Conservation (phyloP, 2,113 vertebrate genomes). For the Pelmatolapia mariae region DNA sequence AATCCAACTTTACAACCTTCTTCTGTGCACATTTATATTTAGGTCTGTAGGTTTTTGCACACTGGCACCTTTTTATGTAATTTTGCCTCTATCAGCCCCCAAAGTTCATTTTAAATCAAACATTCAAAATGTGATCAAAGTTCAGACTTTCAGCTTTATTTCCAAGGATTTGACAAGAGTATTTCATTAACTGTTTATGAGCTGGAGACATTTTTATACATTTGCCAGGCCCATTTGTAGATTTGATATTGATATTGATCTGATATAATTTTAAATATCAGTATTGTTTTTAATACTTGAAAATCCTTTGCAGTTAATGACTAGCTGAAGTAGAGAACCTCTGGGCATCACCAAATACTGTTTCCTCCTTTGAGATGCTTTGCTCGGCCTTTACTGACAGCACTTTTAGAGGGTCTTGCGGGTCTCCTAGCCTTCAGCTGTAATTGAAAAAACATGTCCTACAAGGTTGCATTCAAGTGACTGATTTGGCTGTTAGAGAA, state of each 20-base stretch:
- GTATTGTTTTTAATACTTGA: neutral
- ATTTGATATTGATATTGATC: neutral
- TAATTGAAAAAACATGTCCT: neutral
- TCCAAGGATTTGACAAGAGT: neutral
- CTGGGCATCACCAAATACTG: neutral
- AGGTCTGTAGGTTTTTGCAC: neutral
- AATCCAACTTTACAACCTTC: neutral
- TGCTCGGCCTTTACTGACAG: neutral
- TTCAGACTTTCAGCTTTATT: neutral
- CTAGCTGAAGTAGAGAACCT: neutral
- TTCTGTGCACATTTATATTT: neutral
- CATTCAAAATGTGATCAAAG: neutral
- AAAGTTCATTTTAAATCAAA: neutral
- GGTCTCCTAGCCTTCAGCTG: neutral
- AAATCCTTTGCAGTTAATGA: neutral
- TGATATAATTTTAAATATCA: neutral
- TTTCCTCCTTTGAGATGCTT: neutral
- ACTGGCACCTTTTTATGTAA: neutral
- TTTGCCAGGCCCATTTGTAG: neutral
- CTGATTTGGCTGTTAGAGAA: neutral
- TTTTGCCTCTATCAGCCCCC: neutral
- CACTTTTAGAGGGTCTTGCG: neutral
- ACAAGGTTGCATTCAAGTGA: neutral
- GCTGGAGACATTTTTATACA: neutral
- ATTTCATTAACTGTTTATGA: neutral